These are phyloP conservation scores for Epinotia bilunana DNA, from an alignment of 2,888 invertebrate genomes.

Conservation along the genomic window DNA sequence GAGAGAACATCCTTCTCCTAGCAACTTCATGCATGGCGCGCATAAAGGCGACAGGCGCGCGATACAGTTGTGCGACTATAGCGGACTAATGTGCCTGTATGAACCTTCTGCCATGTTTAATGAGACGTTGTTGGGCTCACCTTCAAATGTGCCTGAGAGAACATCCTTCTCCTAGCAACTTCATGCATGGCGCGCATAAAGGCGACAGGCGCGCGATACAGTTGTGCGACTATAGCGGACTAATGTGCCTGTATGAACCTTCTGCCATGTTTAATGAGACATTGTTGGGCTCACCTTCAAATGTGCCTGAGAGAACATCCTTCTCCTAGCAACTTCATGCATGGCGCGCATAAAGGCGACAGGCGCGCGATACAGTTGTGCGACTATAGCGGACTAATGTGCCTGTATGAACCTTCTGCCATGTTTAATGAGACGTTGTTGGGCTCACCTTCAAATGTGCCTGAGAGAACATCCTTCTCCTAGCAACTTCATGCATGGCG, in stretches of 20 bases:
- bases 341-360: conserved; percentile 93
- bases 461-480: conserved; percentile 82
- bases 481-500: conserved; percentile 93
- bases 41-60: conserved; percentile 93
- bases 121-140: no score
- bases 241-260: no score
- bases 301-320: conserved; percentile 80
- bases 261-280: no score
- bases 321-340: conserved; percentile 90
- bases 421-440: no score
- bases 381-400: conserved; percentile 70
- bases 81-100: no score
- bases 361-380: conserved; percentile 95
- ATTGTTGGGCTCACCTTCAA: no score
- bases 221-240: conserved; percentile 86
- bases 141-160: conserved; percentile 69
- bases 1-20: conserved; percentile 83
- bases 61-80: conserved; percentile 91
- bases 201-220: conserved; percentile 92
- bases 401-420: no score
- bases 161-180: conserved; percentile 88
- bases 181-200: conserved; percentile 95
- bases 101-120: no score
- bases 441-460: conserved; percentile 69
- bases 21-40: conserved; percentile 94